phyloP scores from a whole-genome alignment of 1,140 invertebrate species.

The Drosophila paulistorum region DNA sequence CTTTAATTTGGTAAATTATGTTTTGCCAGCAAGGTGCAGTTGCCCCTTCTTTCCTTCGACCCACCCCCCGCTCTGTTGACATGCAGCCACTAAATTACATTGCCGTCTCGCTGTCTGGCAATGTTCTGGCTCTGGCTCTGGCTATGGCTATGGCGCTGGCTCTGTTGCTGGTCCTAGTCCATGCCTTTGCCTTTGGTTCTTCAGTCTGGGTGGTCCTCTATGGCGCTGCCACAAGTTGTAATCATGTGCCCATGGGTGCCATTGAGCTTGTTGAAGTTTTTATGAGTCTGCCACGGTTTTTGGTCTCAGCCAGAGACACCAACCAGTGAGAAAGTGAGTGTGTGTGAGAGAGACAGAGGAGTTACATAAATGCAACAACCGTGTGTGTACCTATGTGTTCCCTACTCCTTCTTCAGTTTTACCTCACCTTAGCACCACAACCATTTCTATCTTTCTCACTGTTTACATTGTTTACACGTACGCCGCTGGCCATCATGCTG shows the following conservation, averaged over 20 bases:
- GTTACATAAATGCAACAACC: conserved; percentile 34
- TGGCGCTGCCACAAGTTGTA: conserved; percentile 66
- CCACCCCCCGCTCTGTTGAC: conserved; percentile 1
- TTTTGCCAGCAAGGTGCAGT: conserved; percentile 65
- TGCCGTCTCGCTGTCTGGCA: conserved; percentile 39
- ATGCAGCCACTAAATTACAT: conserved; percentile 54
- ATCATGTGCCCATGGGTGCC: conserved; percentile 74
- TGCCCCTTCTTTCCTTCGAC: neutral
- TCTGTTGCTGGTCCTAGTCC: neutral
- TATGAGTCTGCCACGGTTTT: conserved; percentile 62
- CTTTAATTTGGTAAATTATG: conserved; percentile 78
- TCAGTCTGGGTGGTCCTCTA: conserved; percentile 34
- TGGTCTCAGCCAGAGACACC: conserved; percentile 18
- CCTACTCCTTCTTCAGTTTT: neutral
- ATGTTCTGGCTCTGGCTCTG: neutral
- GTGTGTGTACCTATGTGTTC: conserved; percentile 31
- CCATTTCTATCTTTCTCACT: conserved; percentile 5
- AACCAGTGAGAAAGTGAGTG: too few species aligned
- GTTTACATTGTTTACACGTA: conserved; percentile 74
- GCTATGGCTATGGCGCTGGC: neutral
- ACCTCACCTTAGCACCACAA: neutral
- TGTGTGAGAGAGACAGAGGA: neutral
- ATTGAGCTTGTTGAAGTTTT: conserved; percentile 78
- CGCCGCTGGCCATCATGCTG: conserved; percentile 50
- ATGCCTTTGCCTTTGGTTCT: neutral